These are phyloP conservation scores for Apis dorsata DNA, from an alignment of 1,140 invertebrate species.

Conservation along the genomic window DNA sequence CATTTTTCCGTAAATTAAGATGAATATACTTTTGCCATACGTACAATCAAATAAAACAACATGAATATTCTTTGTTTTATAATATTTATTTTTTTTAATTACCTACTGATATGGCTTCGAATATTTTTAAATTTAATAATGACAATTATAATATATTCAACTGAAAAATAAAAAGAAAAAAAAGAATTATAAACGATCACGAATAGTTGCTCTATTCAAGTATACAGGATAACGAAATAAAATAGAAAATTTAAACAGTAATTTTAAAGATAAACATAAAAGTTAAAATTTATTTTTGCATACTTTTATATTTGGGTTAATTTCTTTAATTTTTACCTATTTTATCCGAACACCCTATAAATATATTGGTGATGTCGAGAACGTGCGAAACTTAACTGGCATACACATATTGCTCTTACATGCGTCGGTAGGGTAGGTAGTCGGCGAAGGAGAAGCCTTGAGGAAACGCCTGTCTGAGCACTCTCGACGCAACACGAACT, in stretches of 20 bases:
- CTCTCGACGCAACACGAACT: slow-evolving; percentile 50
- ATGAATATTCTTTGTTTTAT: neutral
- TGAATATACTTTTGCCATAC: neutral
- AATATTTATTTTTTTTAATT: neutral
- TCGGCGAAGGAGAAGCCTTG: slow-evolving; percentile 36
- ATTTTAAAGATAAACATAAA: no score
- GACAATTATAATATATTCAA: neutral
- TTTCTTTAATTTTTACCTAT: no score
- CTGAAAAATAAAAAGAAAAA: no score
- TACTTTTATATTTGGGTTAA: no score
- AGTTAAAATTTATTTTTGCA: no score
- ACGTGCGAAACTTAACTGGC: slow-evolving; percentile 23
- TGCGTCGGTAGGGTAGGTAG: slow-evolving; percentile 17
- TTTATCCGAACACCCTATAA: no score
- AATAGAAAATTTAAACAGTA: no score
- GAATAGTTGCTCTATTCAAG: neutral
- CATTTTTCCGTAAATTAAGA: neutral
- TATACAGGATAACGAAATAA: no score
- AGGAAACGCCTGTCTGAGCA: slow-evolving; percentile 39
- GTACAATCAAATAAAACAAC: neutral
- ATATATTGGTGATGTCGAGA: neutral
- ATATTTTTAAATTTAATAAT: neutral
- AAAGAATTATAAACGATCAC: neutral
- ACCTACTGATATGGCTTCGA: neutral
- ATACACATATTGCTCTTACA: slow-evolving; percentile 26